These are phyloP conservation scores for Crossaster papposus DNA, from an alignment of 53 echinoderm and acorn worm species.

Conservation along the genomic window DNA sequence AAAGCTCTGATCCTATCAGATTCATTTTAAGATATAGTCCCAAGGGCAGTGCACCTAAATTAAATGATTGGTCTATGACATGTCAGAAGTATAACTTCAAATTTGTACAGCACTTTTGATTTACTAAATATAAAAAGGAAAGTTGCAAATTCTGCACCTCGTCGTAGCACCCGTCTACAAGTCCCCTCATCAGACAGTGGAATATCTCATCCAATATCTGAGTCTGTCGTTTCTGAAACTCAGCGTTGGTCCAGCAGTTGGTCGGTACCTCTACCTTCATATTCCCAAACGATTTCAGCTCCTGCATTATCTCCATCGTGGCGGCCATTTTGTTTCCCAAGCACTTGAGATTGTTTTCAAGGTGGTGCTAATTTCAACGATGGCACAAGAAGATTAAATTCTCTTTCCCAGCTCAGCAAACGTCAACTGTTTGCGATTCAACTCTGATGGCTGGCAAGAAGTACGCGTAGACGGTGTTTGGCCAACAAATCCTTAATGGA, in stretches of 20 bases:
- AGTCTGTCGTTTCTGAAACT: slow-evolving; percentile 61
- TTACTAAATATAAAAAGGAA: neutral
- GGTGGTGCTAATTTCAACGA: neutral
- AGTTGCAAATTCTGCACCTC: slow-evolving; percentile 62
- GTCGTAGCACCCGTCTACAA: slow-evolving; percentile 87
- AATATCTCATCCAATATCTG: slow-evolving; percentile 89
- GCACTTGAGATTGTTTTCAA: neutral
- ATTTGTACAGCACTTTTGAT: neutral
- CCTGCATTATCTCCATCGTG: slow-evolving; percentile 42
- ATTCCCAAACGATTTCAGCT: slow-evolving; percentile 26
- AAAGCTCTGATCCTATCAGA: slow-evolving; percentile 34
- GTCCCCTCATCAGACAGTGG: slow-evolving; percentile 76
- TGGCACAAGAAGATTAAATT: neutral
- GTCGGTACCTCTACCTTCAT: slow-evolving; percentile 56
- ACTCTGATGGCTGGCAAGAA: neutral
- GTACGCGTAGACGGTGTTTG: neutral
- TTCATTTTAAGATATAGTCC: slow-evolving; percentile 19
- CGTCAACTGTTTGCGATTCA: neutral
- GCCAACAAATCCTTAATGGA: neutral
- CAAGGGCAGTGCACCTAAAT: neutral
- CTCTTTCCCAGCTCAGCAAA: neutral
- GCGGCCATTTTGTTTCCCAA: slow-evolving; percentile 11
- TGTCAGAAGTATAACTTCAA: neutral
- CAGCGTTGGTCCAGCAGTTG: slow-evolving; percentile 1
- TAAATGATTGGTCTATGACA: neutral